Percentiles rank a stretch among this genome's conserved stretches.
Conservation (phyloP, 2,888 invertebrate genomes). For the Keiferia lycopersicella region DNA sequence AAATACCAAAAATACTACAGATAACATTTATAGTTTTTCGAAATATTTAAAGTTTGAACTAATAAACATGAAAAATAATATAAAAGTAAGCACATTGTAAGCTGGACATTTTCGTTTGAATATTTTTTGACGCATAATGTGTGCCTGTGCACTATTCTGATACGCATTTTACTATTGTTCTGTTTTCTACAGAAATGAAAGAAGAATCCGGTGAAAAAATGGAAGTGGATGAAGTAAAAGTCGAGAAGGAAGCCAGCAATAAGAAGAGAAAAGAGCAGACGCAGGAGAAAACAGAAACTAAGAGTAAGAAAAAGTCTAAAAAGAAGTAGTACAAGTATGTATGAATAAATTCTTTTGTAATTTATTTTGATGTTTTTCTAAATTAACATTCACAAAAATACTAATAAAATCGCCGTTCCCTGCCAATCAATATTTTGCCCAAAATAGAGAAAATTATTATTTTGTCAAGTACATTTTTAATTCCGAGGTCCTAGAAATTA, state of each 20-base stretch:
- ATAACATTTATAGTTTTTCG: no score
- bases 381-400: not conserved
- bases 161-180: not conserved
- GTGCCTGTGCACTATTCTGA: no score
- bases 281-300: slow-evolving; percentile 34
- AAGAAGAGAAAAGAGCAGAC: slow-evolving; percentile 45
- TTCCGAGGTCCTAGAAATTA: not conserved
- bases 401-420: not conserved
- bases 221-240: slow-evolving; percentile 45
- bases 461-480: not conserved
- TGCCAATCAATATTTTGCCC: not conserved
- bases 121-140: no score
- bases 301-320: slow-evolving; percentile 46
- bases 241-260: slow-evolving; percentile 27
- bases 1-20: no score
- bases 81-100: no score
- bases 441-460: no score
- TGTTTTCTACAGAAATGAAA: slow-evolving; percentile 1
- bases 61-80: no score
- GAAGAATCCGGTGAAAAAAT: slow-evolving; percentile 35
- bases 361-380: slow-evolving; percentile 19
- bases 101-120: no score
- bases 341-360: slow-evolving; percentile 30
- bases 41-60: no score
- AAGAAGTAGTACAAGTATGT: slow-evolving; percentile 41